Evolutionary conservation across 2,113 vertebrate genomes (phyloP).

Genomic region (Penelope pileata): DNA sequence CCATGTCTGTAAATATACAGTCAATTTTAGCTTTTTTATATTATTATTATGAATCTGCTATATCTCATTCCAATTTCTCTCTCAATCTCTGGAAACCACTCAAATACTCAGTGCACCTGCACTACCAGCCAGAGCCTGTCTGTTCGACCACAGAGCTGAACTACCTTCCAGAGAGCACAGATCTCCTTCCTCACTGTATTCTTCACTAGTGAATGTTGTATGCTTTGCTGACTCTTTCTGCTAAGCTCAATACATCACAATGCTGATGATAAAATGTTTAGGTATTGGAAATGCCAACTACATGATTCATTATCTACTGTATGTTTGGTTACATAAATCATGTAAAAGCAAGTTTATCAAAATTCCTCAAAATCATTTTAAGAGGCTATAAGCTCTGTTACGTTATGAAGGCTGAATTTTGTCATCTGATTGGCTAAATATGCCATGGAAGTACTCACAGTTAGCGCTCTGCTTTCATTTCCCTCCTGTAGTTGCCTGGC

Average conservation of each 20-base stretch:
- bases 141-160: not conserved
- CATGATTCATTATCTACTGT: accelerated
- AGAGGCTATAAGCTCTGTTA: not conserved
- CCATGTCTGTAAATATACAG: not conserved
- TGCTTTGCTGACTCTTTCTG: not conserved
- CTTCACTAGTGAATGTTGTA: not conserved
- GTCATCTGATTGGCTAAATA: not conserved
- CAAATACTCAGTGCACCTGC: not conserved
- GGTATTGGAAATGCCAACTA: not conserved
- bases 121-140: too few relatives aligned
- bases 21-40: not conserved
- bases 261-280: not conserved
- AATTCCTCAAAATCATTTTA: not conserved
- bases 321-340: not conserved
- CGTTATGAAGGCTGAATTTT: not conserved
- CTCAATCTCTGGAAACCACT: not conserved
- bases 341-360: not conserved
- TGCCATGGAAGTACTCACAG: not conserved
- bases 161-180: not conserved
- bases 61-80: not conserved
- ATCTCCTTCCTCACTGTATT: not conserved
- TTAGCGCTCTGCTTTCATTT: not conserved
- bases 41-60: not conserved
- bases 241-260: not conserved
- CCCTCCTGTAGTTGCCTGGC: not conserved